These are phyloP conservation scores for Labeo rohita DNA, from an alignment of 2,113 vertebrate genomes.

Conservation along the genomic window DNA sequence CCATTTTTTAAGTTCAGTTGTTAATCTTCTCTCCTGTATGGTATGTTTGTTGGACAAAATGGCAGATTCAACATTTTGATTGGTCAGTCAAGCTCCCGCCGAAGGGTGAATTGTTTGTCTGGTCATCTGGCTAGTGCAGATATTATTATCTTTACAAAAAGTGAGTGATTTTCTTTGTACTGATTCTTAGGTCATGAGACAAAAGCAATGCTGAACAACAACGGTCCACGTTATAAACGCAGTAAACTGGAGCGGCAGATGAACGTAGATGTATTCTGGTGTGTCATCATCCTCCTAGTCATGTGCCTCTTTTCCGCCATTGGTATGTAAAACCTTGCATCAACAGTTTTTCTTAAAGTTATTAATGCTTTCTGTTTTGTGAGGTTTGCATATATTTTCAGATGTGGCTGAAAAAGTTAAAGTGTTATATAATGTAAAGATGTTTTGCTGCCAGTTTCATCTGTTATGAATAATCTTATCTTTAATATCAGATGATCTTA, in stretches of 20 bases:
- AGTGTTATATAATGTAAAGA: background rate
- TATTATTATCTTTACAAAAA: background rate
- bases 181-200: conserved; percentile 89
- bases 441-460: background rate
- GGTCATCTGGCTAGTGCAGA: background rate
- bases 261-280: conserved; percentile 96
- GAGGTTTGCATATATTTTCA: background rate
- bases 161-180: background rate
- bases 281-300: conserved; percentile 91
- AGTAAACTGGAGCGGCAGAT: conserved; percentile 96
- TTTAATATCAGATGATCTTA: background rate
- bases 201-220: conserved; percentile 98
- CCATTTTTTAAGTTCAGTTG: no score
- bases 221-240: conserved; percentile 95
- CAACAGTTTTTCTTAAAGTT: background rate
- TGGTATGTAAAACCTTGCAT: conserved; percentile 76
- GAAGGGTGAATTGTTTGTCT: no score
- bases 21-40: no score
- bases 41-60: no score
- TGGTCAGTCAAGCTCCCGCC: no score
- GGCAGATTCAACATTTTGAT: no score
- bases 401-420: background rate
- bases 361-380: no score
- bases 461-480: background rate
- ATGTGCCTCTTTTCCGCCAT: conserved; percentile 93